Evolutionary conservation across 2,888 invertebrate genomes (phyloP).

Genomic region (Melolontha melolontha): DNA sequence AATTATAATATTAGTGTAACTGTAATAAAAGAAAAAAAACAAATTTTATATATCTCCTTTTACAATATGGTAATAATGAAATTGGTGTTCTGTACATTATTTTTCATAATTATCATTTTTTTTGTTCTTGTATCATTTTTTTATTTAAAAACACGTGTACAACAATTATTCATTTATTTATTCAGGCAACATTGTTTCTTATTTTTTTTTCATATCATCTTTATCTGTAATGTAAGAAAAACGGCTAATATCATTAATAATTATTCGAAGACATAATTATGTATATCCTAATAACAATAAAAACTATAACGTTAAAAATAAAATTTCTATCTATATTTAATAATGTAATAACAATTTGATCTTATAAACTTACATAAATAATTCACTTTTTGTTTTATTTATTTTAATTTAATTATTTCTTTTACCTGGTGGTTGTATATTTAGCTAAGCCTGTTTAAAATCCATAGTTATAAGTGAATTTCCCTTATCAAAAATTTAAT

Average conservation of each 20-base stretch:
- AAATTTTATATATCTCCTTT: constrained; percentile 12
- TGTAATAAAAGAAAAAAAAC: constrained; percentile 23
- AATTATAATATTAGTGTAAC: constrained; percentile 24
- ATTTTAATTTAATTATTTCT: constrained; percentile 33
- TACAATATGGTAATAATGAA: constrained; percentile 53
- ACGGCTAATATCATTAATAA: constrained; percentile 9
- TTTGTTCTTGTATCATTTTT: constrained; percentile 39
- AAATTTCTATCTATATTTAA: constrained; percentile 41
- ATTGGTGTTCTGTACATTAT: constrained; percentile 67
- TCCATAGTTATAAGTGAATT: constrained; percentile 18
- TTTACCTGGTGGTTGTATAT: constrained; percentile 42
- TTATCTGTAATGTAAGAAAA: constrained; percentile 20
- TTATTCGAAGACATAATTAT: constrained; percentile 28
- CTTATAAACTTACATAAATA: constrained; percentile 46
- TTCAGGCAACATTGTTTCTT: constrained; percentile 57
- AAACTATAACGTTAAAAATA: constrained; percentile 43
- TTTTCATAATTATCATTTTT: constrained; percentile 48
- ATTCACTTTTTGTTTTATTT: constrained; percentile 36
- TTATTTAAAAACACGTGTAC: constrained; percentile 61
- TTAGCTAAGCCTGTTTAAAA: constrained; percentile 46
- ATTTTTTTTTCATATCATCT: constrained; percentile 33
- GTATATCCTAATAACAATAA: constrained; percentile 30
- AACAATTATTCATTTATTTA: constrained; percentile 57
- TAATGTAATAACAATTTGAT: constrained; percentile 43
- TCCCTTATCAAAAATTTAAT: neutral